Conservation (phyloP, 1,140 invertebrate species). For the Neodiprion virginianus region DNA sequence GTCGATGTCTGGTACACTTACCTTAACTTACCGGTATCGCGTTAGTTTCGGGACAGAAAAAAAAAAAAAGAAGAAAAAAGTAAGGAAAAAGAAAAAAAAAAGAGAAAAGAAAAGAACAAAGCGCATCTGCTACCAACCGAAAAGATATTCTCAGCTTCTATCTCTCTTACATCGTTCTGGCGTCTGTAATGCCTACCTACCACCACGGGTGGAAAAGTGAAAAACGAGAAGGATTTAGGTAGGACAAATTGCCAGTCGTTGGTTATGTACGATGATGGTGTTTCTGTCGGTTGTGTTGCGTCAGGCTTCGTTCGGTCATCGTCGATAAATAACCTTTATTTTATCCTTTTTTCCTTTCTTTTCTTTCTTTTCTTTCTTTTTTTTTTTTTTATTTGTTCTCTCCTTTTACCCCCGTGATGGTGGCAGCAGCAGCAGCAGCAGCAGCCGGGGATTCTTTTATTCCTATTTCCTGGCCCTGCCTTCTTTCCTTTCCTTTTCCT, state of each 20-base stretch:
- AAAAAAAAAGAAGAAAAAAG: too few species aligned
- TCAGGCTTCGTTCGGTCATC: neutral
- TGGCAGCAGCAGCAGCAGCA: too few species aligned
- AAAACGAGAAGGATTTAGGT: neutral
- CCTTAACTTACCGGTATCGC: too few species aligned
- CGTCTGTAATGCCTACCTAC: too few species aligned
- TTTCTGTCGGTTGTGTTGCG: neutral
- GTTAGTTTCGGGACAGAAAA: too few species aligned
- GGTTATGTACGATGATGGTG: neutral
- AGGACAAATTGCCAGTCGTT: constrained; percentile 2
- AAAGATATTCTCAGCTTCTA: neutral
- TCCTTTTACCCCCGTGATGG: neutral
- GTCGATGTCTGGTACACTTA: too few species aligned
- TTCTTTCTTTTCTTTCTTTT: too few species aligned
- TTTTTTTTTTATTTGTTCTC: neutral
- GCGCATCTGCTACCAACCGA: too few species aligned
- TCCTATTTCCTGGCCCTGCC: neutral
- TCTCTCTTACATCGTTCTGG: neutral
- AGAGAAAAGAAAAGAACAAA: too few species aligned
- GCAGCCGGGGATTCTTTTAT: too few species aligned
- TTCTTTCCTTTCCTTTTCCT: neutral
- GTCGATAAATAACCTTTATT: neutral
- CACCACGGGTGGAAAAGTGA: neutral
- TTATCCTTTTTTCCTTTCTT: neutral
- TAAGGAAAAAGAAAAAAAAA: too few species aligned